Evolutionary conservation across 1,140 invertebrate genomes (phyloP), one percentile per base, ranked within the genome.

Genomic region (Meloidogyne hapla): DNA sequence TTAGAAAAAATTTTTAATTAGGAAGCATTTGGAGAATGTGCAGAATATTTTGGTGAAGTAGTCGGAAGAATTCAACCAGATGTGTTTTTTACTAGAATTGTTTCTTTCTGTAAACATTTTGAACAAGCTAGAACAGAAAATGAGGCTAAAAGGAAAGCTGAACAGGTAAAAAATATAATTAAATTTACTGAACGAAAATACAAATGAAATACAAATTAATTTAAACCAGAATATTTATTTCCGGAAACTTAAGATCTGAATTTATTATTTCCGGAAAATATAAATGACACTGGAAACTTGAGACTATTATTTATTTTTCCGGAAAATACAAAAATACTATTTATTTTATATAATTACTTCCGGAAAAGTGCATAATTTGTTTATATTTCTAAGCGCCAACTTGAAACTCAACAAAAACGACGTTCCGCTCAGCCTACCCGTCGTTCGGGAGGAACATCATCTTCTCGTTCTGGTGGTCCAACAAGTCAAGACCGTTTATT

Each of bases 21-120:
- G 26, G 77, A 79, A 61, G 67, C 76, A 15, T 79, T 79, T 40
- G n/a, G 23, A 5, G 78, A 80, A 33, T 79, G 78, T 64, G 75
- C 71, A 18, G 76, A 81, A 56, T 80, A 75, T 28, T 79, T 77
- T 64, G 78, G 78, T 12, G 78, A 79, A 40, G 8, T 75, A 6
- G n/a, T 26, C 3, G 38, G 28, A 25, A 69, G 48, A 18, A 15
- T 63, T 12, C 74, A 77, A 62, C 77, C 78, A 40, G 78, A 79
- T 28, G 63, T 56, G 18, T 79, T 79, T 45, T 79, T 79, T 48
- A 42, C 78, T 12, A 75, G 78, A 18, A 81, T 79, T 40, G 56
- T 78, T 15, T 40, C 78, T 23, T 79, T 79, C 64, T 77, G 61
- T 18, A 79, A 75, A 38, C 68, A 79, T 63, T 79, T 79, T 62